Base-by-base conservation (phyloP, 2,113 vertebrate species). In the Tachuris rubrigastra region DNA sequence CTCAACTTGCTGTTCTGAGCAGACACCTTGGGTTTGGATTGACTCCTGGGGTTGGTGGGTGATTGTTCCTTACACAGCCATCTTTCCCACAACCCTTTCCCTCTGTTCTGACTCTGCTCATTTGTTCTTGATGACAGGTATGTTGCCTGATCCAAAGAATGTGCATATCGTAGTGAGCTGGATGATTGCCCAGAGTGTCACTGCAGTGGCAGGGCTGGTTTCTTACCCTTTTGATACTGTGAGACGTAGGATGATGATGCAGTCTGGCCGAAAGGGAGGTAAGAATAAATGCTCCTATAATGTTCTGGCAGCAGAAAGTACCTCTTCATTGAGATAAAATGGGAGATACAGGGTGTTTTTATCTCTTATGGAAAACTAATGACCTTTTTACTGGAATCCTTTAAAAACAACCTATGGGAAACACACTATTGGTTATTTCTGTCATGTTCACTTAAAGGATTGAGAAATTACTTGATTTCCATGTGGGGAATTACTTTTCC, bases 161-260 rank as follows among this genome's bases (percentile, higher is more conserved):
- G 99, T 99, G 87, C 99, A 99, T 95, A 99, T 99, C 47, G 10
- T 99, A 9, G 90, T 99, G 89, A 99, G 98, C 97, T 99, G 99
- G 99, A 99, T 99, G 99, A 99, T 99, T 37, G 99, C 99, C 91
- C 99, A 99, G 98, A 97, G 92, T 0, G 99, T 99, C 87, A 99
- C 99, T 1, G 99, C 99, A 4, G 99, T 97, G 8, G 98, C 99
- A 4, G 99, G 99, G 44, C 92, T 99, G 69, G 96, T 99, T 90
- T 99, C 99, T 67, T 99, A 99, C 92, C 99, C 99, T 66, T 99
- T 99, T 63, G 99, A 99, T 97, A 99, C 99, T 3, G 99, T 99
- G 96, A 98, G 99, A 85, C 99, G 99, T 98, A 98, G 99, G 97
- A 99, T 99, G 99, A 99, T 99, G 99, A 99, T 99, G 99, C 99